Percentiles rank a stretch among this genome's conserved stretches.
Conservation (phyloP, 2,797 vertebrate genomes). For the Intellagama lesueurii region DNA sequence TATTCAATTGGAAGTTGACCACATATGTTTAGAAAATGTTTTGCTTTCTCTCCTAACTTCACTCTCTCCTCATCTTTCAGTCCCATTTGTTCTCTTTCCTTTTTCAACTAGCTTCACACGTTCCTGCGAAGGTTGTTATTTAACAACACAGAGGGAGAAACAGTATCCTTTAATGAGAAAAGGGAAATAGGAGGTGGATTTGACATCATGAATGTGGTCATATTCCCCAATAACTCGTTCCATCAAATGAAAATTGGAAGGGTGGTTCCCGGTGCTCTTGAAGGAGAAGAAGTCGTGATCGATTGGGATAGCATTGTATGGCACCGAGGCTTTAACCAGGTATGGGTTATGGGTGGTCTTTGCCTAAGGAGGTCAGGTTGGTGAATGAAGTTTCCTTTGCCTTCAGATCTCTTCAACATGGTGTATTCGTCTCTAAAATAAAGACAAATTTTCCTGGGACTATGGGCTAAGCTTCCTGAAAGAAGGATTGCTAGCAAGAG, state of each 20-base stretch:
- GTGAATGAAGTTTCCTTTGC: too few relatives aligned
- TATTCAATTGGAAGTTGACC: too few relatives aligned
- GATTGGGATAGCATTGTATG: neutral
- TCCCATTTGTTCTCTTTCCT: too few relatives aligned
- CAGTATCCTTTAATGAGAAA: neutral
- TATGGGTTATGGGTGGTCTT: neutral
- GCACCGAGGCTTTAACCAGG: neutral
- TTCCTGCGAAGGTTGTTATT: neutral
- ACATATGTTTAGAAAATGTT: too few relatives aligned
- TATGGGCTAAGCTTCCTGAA: too few relatives aligned
- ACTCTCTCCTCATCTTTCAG: too few relatives aligned
- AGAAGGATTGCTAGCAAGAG: too few relatives aligned
- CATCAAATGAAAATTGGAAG: neutral
- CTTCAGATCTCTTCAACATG: too few relatives aligned
- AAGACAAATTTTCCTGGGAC: too few relatives aligned
- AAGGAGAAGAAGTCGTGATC: neutral
- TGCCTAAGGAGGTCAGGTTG: too few relatives aligned
- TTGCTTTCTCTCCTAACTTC: too few relatives aligned
- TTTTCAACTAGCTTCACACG: neutral
- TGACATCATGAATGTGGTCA: neutral
- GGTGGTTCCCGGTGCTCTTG: neutral
- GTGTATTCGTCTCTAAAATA: too few relatives aligned
- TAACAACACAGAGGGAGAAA: constrained; percentile 3
- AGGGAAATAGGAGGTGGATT: neutral
- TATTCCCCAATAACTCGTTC: neutral